A percentile compares a stretch with the other conserved stretches of the same genome.
These are phyloP conservation scores for Drosophila sulfurigaster DNA, from an alignment of 1,140 invertebrate species.

Conservation along the genomic window DNA sequence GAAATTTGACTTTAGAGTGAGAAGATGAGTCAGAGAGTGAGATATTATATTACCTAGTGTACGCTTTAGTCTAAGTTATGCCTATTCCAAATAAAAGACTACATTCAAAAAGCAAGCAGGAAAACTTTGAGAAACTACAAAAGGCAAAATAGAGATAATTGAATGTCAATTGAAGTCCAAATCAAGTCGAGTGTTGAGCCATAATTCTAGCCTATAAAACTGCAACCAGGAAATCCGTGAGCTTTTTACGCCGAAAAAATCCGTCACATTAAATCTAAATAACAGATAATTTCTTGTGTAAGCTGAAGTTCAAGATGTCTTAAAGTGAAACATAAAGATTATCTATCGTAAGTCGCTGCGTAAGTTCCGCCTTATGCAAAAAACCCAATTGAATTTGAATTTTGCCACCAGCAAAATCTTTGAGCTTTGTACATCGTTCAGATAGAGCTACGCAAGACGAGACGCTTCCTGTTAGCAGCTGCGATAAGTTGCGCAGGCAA, in stretches of 20 bases:
- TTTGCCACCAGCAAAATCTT: constrained; percentile 15
- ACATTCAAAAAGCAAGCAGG: background rate
- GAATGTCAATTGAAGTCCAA: background rate
- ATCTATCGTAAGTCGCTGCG: too few relatives aligned
- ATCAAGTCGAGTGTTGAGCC: too few relatives aligned
- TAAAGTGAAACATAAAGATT: too few relatives aligned
- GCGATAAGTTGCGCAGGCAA: constrained; percentile 32
- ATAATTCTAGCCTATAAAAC: background rate
- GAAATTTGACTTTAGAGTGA: constrained; percentile 45
- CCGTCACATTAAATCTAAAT: too few relatives aligned
- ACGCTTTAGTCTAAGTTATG: background rate
- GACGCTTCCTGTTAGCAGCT: constrained; percentile 31
- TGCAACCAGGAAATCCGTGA: constrained; percentile 6
- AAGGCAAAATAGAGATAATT: too few relatives aligned
- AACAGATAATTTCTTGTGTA: too few relatives aligned
- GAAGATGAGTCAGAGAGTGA: background rate
- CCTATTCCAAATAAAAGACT: background rate
- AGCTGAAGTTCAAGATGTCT: too few relatives aligned
- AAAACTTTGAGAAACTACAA: background rate
- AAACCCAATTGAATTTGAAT: too few relatives aligned
- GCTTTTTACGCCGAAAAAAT: too few relatives aligned
- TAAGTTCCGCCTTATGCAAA: too few relatives aligned
- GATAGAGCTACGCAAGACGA: constrained; percentile 21
- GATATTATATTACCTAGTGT: background rate
- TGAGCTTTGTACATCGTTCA: constrained; percentile 21